Percentiles rank a stretch among this genome's conserved stretches.
These are phyloP conservation scores for Drosophila bipectinata DNA, from an alignment of 1,140 invertebrate genomes.

Conservation along the genomic window DNA sequence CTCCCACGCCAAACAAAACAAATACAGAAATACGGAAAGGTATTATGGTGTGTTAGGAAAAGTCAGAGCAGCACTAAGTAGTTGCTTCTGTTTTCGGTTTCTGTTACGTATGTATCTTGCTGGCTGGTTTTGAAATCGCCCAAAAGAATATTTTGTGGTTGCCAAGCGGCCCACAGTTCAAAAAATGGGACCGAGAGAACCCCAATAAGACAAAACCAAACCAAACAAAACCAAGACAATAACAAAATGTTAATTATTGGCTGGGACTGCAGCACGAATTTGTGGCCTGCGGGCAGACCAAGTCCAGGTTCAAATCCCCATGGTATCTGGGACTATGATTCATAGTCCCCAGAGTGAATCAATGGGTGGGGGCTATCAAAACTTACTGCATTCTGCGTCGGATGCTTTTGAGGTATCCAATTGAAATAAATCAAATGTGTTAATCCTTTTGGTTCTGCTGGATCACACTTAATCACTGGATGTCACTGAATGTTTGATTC, in stretches of 20 bases:
- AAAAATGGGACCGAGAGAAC: slow-evolving; percentile 43
- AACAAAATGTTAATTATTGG: slow-evolving; percentile 69
- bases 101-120: slow-evolving; percentile 54
- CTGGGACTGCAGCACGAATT: slow-evolving; percentile 56
- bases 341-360: slow-evolving; percentile 21
- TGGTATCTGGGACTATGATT: slow-evolving; percentile 42
- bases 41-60: slow-evolving; percentile 41
- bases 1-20: slow-evolving; percentile 61
- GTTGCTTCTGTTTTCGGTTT: slow-evolving; percentile 19
- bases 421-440: neutral
- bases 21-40: slow-evolving; percentile 24
- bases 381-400: slow-evolving; percentile 69
- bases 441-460: slow-evolving; percentile 38
- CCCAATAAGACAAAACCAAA: slow-evolving; percentile 17
- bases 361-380: slow-evolving; percentile 4
- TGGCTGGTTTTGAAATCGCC: slow-evolving; percentile 60
- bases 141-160: slow-evolving; percentile 79
- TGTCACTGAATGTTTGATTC: slow-evolving; percentile 20
- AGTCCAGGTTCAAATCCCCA: slow-evolving; percentile 35
- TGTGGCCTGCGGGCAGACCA: slow-evolving; percentile 26
- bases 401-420: slow-evolving; percentile 30
- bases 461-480: slow-evolving; percentile 30
- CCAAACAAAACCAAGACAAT: slow-evolving; percentile 35
- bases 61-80: slow-evolving; percentile 28
- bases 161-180: slow-evolving; percentile 49